Conservation (phyloP, 2,888 invertebrate genomes). For the Smittia sp. region DNA sequence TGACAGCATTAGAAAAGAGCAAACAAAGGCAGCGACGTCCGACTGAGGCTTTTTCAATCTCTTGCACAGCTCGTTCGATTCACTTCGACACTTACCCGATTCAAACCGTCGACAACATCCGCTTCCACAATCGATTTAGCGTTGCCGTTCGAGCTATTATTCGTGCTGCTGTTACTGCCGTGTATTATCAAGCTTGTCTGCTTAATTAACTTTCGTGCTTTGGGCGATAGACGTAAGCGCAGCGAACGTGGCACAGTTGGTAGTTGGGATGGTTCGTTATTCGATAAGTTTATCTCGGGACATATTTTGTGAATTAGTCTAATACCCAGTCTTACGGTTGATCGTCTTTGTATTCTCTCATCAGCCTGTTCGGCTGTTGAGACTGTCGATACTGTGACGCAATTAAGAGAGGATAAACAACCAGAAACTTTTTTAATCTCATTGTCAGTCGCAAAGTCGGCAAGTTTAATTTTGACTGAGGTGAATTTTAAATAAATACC, state of each 20-base stretch:
- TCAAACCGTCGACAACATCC: constrained; percentile 8
- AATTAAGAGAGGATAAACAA: background rate
- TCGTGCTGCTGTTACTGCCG: constrained; percentile 17
- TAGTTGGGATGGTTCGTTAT: constrained; percentile 43
- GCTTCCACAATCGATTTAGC: constrained; percentile 24
- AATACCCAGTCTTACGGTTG: constrained; percentile 81
- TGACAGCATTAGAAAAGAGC: background rate
- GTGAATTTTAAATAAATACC: constrained; percentile 72
- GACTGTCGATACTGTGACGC: constrained; percentile 26
- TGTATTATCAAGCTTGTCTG: constrained; percentile 40
- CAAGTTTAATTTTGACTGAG: background rate
- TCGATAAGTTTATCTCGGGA: constrained; percentile 26
- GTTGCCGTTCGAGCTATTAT: constrained; percentile 21
- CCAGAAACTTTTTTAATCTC: background rate
- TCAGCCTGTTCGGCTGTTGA: constrained; percentile 75
- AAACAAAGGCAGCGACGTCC: background rate
- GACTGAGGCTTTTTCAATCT: background rate
- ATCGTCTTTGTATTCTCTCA: constrained; percentile 75
- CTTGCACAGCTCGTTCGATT: background rate
- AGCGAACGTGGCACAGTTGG: constrained; percentile 45
- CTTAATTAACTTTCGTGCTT: constrained; percentile 45
- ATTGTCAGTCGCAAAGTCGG: background rate
- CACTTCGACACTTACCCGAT: constrained; percentile 17
- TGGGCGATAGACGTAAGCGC: constrained; percentile 46
- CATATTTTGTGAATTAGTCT: constrained; percentile 67